A percentile compares a stretch with the other conserved stretches of the same genome.
These are phyloP conservation scores for Trididemnum clinides DNA, from an alignment of 23 tunicate genomes.

Conservation along the genomic window DNA sequence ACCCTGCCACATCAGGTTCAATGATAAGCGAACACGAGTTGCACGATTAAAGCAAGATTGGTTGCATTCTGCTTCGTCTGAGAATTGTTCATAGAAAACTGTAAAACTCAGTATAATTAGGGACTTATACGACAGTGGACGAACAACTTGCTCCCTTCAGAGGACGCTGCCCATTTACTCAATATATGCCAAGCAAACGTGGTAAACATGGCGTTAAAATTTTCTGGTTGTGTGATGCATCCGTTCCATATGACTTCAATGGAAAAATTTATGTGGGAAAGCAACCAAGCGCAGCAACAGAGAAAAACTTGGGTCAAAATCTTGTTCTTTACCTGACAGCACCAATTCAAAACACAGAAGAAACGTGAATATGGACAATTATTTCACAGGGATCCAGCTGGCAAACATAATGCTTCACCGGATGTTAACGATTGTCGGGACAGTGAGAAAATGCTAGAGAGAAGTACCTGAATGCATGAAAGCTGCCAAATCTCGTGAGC, in stretches of 20 bases:
- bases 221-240: conserved; percentile 36
- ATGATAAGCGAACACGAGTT: conserved; percentile 23
- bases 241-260: conserved; percentile 22
- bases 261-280: conserved; percentile 29
- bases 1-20: conserved; percentile 17
- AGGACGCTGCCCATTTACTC: neutral
- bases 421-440: conserved; percentile 20
- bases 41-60: conserved; percentile 25
- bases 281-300: conserved; percentile 30
- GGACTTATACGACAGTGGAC: conserved; percentile 6
- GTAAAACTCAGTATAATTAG: conserved; percentile 21
- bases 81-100: conserved; percentile 15
- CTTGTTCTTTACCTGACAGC: conserved; percentile 14
- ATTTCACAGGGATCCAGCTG: too few species aligned
- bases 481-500: conserved; percentile 25
- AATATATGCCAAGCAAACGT: conserved; percentile 36
- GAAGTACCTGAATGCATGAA: conserved; percentile 30
- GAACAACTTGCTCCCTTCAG: conserved; percentile 12
- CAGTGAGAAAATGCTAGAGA: conserved; percentile 26
- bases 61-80: conserved; percentile 26
- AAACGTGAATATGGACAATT: conserved; percentile 21
- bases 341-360: conserved; percentile 20
- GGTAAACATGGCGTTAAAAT: conserved; percentile 23
- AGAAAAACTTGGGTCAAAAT: conserved; percentile 34
- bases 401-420: conserved; percentile 35